Percentiles rank a stretch among this genome's conserved stretches.
phyloP scores from a whole-genome alignment of 2,797 vertebrate genomes.

The Characodon lateralis region DNA sequence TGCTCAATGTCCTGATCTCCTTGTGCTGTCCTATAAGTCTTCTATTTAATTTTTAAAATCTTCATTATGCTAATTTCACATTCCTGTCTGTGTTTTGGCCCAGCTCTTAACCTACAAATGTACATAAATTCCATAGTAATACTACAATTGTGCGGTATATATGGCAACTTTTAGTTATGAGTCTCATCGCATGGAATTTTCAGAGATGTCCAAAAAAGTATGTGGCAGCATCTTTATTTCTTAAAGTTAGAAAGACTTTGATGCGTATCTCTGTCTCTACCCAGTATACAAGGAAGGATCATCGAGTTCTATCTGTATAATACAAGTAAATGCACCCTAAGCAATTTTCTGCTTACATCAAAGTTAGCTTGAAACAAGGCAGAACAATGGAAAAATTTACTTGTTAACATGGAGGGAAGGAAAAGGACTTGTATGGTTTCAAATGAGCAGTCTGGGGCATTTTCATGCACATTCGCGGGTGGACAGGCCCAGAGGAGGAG shows the following conservation, averaged over 20 bases:
- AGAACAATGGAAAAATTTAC: constrained; percentile 75
- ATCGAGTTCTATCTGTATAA: constrained; percentile 66
- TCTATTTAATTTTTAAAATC: no score
- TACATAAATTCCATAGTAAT: not conserved
- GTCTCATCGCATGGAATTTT: not conserved
- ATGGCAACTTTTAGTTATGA: not conserved
- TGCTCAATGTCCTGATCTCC: no score
- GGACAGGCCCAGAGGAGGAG: constrained; percentile 27
- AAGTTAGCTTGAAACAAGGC: constrained; percentile 66
- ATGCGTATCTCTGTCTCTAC: constrained; percentile 40
- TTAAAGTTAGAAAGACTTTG: constrained; percentile 4
- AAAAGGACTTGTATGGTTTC: constrained; percentile 77
- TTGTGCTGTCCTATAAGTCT: no score
- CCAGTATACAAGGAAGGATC: constrained; percentile 48
- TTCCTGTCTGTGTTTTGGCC: no score
- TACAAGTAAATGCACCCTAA: constrained; percentile 52
- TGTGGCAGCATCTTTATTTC: not conserved
- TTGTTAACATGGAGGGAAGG: constrained; percentile 73
- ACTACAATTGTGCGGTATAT: not conserved
- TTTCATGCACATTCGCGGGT: constrained; percentile 67
- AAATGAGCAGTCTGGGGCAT: constrained; percentile 81
- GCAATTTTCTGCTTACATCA: constrained; percentile 72
- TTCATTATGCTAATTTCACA: no score
- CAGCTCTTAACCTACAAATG: not conserved
- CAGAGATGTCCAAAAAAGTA: not conserved